Evolutionary conservation across 2,797 vertebrate species (phyloP), one percentile per base, ranked within the genome.

Genomic region (Periparus ater): DNA sequence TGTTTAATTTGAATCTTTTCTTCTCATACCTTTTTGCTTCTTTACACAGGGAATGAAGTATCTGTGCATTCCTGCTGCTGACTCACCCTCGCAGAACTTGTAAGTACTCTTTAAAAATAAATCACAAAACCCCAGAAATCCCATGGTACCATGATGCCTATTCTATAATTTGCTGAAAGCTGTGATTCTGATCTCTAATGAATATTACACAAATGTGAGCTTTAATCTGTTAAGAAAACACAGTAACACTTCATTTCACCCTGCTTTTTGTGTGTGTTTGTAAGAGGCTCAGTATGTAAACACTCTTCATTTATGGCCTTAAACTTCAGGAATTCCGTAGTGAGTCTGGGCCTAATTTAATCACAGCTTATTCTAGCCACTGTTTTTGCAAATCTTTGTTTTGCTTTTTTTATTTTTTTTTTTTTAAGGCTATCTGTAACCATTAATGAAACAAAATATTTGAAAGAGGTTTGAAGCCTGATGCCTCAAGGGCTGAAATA

Each of bases 51-150:
- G 99, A 97, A 98, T 99, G 98, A 99, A 99, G 96, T 99, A 99
- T 97, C 98, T 99, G 72, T 99, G 99, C 96, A 99, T 99, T 97
- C 98, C 98, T 88, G 99, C 99, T 79, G 98, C 99, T 60, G 99
- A 99, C 98, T 98, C 99, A 71, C 99, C 99, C 74, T 99, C 98
- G 25, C 99, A 99, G 97, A 99, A 99, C 97, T 98, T 99, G 99
- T 99, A 98, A 99, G 99, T 99, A 97, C 90, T 42, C 92, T 91
- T 94, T 61, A 61, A 94, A 96, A 97, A 75, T 34, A 77, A 66
- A 82, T 71, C 19, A 7, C 70, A 61, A 26, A 66, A 7, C 22
- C 40, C n/a, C 26, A 78, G 80, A 81, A 90, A 30, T 79, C 60
- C 19, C 48, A 70, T 10, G 13, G 38, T 54, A 38, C 26, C 0